Evolutionary conservation across 2,888 invertebrate genomes (phyloP), one percentile per base, ranked within the genome.

Genomic region (Drosophila paranaensis): DNA sequence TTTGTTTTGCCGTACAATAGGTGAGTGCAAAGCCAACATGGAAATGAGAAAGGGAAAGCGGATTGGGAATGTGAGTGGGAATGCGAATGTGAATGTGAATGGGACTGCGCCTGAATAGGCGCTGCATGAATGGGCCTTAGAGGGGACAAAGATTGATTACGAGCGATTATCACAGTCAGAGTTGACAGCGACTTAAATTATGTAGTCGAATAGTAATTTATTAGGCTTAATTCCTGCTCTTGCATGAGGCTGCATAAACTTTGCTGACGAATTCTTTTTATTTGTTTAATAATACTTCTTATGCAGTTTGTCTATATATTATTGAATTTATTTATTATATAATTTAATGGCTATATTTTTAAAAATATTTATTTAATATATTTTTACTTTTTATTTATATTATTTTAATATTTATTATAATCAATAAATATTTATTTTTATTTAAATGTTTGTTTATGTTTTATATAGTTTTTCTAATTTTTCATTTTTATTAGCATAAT

Each of bases 1-100:
- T 98, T 98, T 91, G 94, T 98, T 56, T 94, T 98, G 72, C 98
- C 98, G 11, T 98, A 97, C 93, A 98, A 98, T 94, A 97, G 97
- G 97, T 97, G 93, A 90, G 80, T 37, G 27, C 39, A 11, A 45
- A 37, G n/a, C 53, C 53, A 53, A 53, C 25, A 48, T 27, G 16
- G 27, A 51, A 40, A 45, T 43, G 27, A 13, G 35, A 35, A 54
- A 35, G 13, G 11, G 5, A 51, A 13, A 30, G 14, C 13, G 30
- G 30, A 25, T 6, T 35, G 50, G 0, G 50, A 50, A 8, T 13
- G n/a, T 0, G 16, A 11, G 3, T 50, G 6, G 6, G 33, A 11
- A 10, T 33, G 48, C 8, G 13, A 16, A 42, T 39, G 14, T 6
- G 6, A 55, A 25, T 42, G 20, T 37, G 40, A 37, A 46, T 42